phyloP scores from a whole-genome alignment of 1,140 invertebrate species.

The Pectinophora gossypiella region DNA sequence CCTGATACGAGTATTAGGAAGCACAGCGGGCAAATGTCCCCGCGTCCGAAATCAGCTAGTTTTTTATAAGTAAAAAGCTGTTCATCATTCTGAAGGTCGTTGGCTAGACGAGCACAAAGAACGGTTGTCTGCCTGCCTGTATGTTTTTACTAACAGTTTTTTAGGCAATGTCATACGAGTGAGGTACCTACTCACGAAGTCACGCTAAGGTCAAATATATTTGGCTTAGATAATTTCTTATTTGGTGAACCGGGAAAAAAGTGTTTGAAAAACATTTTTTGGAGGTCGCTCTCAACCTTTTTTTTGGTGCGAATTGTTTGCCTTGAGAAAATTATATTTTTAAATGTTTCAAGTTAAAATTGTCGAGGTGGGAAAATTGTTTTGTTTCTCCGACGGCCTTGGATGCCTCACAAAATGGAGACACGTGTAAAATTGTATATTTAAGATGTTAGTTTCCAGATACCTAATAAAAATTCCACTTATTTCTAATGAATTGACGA shows the following conservation, averaged over 20 bases:
- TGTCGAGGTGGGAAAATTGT: neutral
- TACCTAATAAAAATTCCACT: too few species aligned
- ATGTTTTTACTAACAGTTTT: conserved; percentile 54
- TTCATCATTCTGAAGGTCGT: conserved; percentile 60
- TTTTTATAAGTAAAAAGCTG: conserved; percentile 57
- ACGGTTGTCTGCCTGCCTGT: conserved; percentile 53
- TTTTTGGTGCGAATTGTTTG: neutral
- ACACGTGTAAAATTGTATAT: too few species aligned
- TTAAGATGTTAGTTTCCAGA: too few species aligned
- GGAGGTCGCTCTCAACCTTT: neutral
- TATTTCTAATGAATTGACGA: too few species aligned
- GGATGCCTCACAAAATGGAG: too few species aligned
- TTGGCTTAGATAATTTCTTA: conserved; percentile 59
- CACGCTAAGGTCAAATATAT: conserved; percentile 57
- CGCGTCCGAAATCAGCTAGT: too few species aligned
- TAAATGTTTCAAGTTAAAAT: too few species aligned
- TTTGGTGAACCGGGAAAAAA: conserved; percentile 24
- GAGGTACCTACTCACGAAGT: conserved; percentile 35
- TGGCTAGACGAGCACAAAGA: conserved; percentile 66
- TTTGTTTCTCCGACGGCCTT: too few species aligned
- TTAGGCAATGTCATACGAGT: conserved; percentile 60
- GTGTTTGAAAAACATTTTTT: conserved; percentile 2
- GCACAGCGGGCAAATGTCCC: too few species aligned
- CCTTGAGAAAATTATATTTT: neutral
- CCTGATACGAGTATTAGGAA: too few species aligned